Conservation (phyloP, 2,888 invertebrate genomes). For the Oeneis ivallda region DNA sequence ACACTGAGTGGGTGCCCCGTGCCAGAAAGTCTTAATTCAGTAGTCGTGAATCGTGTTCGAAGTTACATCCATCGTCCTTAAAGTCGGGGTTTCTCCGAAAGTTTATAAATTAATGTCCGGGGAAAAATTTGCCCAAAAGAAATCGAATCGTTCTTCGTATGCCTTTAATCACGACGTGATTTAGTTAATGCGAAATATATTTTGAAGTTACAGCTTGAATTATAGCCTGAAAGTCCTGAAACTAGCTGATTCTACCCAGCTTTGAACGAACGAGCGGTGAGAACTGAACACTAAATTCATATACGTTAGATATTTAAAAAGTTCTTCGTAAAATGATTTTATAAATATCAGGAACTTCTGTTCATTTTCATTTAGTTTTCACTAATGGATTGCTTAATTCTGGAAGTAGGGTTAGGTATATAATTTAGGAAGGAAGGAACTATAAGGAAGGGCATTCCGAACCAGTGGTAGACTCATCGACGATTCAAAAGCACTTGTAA, state of each 20-base stretch:
- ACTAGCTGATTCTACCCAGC: background rate
- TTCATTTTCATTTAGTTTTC: too few relatives aligned
- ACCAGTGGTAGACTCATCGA: too few relatives aligned
- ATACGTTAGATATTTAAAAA: too few relatives aligned
- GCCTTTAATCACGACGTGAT: constrained; percentile 59
- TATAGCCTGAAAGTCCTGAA: background rate
- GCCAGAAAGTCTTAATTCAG: constrained; percentile 35
- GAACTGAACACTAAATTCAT: too few relatives aligned
- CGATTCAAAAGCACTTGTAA: too few relatives aligned
- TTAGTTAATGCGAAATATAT: constrained; percentile 36
- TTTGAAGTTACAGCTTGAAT: background rate
- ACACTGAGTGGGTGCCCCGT: constrained; percentile 16
- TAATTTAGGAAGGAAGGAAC: too few relatives aligned
- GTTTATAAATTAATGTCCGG: constrained; percentile 64
- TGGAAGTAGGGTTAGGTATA: too few relatives aligned
- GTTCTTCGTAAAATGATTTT: too few relatives aligned
- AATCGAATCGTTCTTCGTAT: constrained; percentile 54
- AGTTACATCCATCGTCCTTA: constrained; percentile 57
- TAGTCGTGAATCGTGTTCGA: constrained; percentile 39
- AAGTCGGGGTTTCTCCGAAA: constrained; percentile 53
- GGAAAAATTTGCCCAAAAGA: constrained; percentile 54
- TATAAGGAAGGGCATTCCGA: too few relatives aligned
- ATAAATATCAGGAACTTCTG: too few relatives aligned
- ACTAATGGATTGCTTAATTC: too few relatives aligned
- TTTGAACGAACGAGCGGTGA: too few relatives aligned